These are phyloP conservation scores for Catamblyrhynchus diadema DNA, from an alignment of 2,797 vertebrate species.

Conservation along the genomic window DNA sequence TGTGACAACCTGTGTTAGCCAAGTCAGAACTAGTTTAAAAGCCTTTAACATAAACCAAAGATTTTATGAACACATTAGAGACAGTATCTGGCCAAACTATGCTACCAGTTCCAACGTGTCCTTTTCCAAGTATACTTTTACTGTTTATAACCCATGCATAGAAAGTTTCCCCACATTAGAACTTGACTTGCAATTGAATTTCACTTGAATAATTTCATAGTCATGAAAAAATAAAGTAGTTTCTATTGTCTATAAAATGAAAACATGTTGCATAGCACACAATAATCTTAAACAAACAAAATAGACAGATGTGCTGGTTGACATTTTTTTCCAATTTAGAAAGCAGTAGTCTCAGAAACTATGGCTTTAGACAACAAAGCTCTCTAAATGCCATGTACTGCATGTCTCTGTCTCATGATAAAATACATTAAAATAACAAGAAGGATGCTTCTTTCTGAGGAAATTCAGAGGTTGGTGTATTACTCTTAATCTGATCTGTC, in stretches of 20 bases:
- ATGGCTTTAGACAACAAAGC: neutral
- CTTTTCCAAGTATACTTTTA: neutral
- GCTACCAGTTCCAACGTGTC: neutral
- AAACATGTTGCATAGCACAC: neutral
- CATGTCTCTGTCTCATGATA: neutral
- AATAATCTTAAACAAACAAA: neutral
- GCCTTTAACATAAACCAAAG: neutral
- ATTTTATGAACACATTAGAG: neutral
- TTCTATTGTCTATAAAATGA: neutral
- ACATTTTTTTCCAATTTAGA: neutral
- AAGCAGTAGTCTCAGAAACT: neutral
- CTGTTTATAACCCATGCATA: neutral
- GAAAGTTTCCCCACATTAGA: neutral
- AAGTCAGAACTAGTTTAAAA: neutral
- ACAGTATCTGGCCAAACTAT: neutral
- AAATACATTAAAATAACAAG: neutral
- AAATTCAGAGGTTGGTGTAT: neutral
- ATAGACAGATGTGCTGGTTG: neutral
- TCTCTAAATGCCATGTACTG: neutral
- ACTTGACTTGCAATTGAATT: neutral
- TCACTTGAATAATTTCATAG: neutral
- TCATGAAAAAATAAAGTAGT: neutral
- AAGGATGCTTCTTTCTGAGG: neutral
- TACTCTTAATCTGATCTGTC: neutral
- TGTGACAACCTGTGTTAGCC: neutral